Evolutionary conservation across 2,113 vertebrate genomes (phyloP).

Genomic region (Silurus asotus): DNA sequence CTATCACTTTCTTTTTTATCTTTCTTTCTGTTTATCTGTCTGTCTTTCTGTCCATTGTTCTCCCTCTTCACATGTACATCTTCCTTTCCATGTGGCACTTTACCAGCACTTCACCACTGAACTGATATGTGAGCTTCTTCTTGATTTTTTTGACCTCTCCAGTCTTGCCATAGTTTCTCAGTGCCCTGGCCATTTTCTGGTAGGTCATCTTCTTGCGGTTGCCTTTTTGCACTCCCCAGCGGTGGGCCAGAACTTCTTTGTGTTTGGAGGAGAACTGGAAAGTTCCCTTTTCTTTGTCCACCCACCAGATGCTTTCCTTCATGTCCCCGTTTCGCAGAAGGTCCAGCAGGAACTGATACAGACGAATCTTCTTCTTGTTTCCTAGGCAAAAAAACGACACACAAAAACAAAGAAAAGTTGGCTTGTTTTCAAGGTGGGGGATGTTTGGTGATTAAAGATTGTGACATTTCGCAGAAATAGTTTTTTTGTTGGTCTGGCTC

Average conservation of each 20-base stretch:
- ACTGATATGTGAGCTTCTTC: conserved; percentile 99
- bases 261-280: conserved; percentile 99
- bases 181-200: conserved; percentile 97
- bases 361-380: conserved; percentile 97
- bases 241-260: conserved; percentile 92
- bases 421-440: not conserved
- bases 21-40: not conserved
- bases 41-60: not conserved
- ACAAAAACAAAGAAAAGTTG: not conserved
- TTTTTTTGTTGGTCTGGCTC: conserved; percentile 3
- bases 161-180: conserved; percentile 98
- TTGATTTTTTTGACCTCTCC: conserved; percentile 98
- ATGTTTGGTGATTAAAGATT: conserved; percentile 3
- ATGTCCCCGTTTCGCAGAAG: conserved; percentile 93
- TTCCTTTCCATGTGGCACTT: conserved; percentile 83
- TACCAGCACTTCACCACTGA: conserved; percentile 95
- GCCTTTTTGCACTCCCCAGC: conserved; percentile 98
- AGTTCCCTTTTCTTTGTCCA: conserved; percentile 96
- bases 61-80: conserved; percentile 74
- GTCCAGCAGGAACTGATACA: conserved; percentile 98
- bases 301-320: conserved; percentile 99
- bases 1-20: not conserved
- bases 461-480: conserved; percentile 18
- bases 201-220: conserved; percentile 99
- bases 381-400: conserved; percentile 71